Conservation (phyloP, 2,113 vertebrate genomes). For the Nothoprocta pentlandii region DNA sequence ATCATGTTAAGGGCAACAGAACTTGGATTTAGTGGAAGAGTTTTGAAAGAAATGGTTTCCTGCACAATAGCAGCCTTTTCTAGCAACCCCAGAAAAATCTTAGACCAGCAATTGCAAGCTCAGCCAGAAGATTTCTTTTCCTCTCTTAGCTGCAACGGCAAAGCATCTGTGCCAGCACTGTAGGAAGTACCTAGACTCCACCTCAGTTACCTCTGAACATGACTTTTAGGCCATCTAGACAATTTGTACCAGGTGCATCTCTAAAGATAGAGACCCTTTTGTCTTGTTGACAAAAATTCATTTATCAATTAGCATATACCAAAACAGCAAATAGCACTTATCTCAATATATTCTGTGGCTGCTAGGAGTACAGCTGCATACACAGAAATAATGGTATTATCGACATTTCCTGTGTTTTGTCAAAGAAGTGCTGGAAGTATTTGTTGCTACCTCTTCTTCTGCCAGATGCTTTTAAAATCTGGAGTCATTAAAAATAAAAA, state of each 20-base stretch:
- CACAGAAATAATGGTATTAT: not conserved
- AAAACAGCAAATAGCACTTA: not conserved
- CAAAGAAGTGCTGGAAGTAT: not conserved
- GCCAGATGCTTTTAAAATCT: not conserved
- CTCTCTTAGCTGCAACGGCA: not conserved
- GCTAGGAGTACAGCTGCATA: not conserved
- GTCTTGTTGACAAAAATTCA: not conserved
- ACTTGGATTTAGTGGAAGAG: not conserved
- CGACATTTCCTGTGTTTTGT: rapidly evolving
- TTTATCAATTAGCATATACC: not conserved
- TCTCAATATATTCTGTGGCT: not conserved
- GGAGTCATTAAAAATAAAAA: not conserved
- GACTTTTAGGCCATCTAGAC: not conserved
- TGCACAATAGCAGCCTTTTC: not conserved
- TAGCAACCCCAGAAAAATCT: not conserved
- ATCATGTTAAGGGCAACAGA: rapidly evolving
- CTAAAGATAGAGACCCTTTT: not conserved
- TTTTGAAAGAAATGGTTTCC: not conserved
- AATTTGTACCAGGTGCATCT: not conserved
- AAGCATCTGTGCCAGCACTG: not conserved
- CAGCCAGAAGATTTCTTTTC: not conserved
- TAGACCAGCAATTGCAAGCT: not conserved
- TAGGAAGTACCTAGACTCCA: not conserved
- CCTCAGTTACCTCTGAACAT: not conserved
- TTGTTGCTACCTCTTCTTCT: not conserved